A percentile compares a stretch with the other conserved stretches of the same genome.
Evolutionary conservation across 2,888 invertebrate species (phyloP).

Genomic region (Drosophila maculinotata): DNA sequence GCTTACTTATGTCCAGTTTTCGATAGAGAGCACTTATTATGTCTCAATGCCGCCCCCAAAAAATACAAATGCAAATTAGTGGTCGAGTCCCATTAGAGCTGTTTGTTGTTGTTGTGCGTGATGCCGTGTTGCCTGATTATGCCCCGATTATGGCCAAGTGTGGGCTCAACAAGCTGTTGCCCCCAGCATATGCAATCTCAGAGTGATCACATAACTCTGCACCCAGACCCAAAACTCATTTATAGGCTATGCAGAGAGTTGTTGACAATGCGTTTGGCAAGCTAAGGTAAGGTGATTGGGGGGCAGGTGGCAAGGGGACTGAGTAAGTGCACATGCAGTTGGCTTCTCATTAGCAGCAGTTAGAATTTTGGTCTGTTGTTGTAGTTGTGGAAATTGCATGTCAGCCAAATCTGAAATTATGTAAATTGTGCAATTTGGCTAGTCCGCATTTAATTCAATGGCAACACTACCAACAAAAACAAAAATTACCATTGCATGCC

Average conservation of each 20-base stretch:
- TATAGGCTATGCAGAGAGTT: constrained; percentile 12
- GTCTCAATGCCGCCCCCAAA: too few relatives aligned
- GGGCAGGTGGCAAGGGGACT: background rate
- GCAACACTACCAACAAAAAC: background rate
- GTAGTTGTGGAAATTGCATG: constrained; percentile 4
- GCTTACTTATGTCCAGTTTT: too few relatives aligned
- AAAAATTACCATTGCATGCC: constrained; percentile 21
- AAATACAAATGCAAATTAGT: constrained; percentile 23
- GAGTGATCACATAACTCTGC: constrained; percentile 1
- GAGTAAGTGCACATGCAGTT: constrained; percentile 10
- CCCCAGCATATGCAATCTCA: constrained; percentile 6
- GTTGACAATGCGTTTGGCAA: constrained; percentile 5
- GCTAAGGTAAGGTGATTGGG: background rate
- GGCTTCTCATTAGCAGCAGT: constrained; percentile 41
- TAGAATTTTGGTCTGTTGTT: constrained; percentile 31
- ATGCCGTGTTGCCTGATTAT: constrained; percentile 9
- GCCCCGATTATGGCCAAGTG: constrained; percentile 9
- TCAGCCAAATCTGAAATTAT: constrained; percentile 26
- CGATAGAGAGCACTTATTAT: too few relatives aligned
- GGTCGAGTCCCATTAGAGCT: background rate
- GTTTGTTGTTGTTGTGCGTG: constrained; percentile 2
- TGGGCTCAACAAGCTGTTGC: background rate
- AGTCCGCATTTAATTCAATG: constrained; percentile 23
- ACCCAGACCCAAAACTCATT: constrained; percentile 1
- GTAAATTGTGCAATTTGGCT: constrained; percentile 43